Conservation (phyloP, 2,888 invertebrate species). For the Lymantria monacha region DNA sequence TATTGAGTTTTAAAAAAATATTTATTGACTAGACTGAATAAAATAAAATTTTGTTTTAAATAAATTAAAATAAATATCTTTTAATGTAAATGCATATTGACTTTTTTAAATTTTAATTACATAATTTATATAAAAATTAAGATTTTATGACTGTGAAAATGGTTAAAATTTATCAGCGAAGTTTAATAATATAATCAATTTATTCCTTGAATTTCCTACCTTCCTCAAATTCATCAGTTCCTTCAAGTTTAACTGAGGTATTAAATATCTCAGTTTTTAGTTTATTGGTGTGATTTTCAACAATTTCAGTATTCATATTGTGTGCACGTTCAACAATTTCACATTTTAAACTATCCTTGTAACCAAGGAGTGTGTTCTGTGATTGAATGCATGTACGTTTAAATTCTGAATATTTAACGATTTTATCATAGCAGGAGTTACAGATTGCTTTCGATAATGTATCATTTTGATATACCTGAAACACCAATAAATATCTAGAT, state of each 20-base stretch:
- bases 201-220: too few relatives aligned
- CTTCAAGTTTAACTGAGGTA: constrained; percentile 19
- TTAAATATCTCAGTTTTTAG: constrained; percentile 23
- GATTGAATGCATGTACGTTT: constrained; percentile 66
- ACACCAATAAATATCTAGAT: constrained; percentile 7
- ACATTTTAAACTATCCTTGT: constrained; percentile 32
- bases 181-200: too few relatives aligned
- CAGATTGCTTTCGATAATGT: constrained; percentile 63
- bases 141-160: too few relatives aligned
- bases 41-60: too few relatives aligned
- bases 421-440: constrained; percentile 53
- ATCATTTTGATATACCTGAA: constrained; percentile 56
- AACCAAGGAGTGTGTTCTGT: constrained; percentile 47
- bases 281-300: constrained; percentile 9
- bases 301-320: not conserved
- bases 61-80: too few relatives aligned
- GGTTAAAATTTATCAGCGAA: too few relatives aligned
- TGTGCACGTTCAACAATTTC: constrained; percentile 13
- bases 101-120: too few relatives aligned
- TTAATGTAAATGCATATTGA: too few relatives aligned
- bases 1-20: too few relatives aligned
- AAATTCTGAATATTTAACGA: constrained; percentile 58
- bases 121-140: too few relatives aligned
- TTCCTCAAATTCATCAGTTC: constrained; percentile 3
- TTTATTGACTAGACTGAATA: too few relatives aligned